Conservation (phyloP, 1,140 invertebrate genomes). For the Cherax destructor region DNA sequence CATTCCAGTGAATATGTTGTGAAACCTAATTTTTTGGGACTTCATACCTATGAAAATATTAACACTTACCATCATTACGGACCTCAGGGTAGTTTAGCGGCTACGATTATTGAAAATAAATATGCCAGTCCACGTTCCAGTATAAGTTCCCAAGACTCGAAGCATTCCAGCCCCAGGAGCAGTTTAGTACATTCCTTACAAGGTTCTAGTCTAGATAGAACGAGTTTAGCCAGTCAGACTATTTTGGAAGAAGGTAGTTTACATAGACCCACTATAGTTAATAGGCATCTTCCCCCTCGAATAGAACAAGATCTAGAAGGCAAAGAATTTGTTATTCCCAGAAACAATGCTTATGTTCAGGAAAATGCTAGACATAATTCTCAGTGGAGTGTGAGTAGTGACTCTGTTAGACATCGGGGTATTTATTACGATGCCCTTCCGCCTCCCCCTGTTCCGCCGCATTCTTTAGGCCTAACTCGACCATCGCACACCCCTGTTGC, state of each 20-base stretch:
- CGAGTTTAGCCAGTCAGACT: constrained; percentile 65
- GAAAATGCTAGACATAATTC: constrained; percentile 66
- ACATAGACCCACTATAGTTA: constrained; percentile 37
- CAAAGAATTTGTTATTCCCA: constrained; percentile 79
- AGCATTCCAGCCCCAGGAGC: constrained; percentile 78
- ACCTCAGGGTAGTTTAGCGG: constrained; percentile 64
- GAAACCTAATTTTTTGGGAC: constrained; percentile 60
- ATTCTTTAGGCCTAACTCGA: constrained; percentile 45
- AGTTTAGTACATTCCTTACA: constrained; percentile 75
- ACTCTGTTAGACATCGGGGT: constrained; percentile 54
- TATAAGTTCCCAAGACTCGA: constrained; percentile 77
- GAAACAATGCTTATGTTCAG: constrained; percentile 81
- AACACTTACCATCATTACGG: constrained; percentile 68
- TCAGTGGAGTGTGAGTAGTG: constrained; percentile 68
- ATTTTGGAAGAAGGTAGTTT: constrained; percentile 66
- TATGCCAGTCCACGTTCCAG: constrained; percentile 77
- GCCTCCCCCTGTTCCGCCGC: constrained; percentile 54
- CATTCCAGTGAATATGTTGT: constrained; percentile 67
- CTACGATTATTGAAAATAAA: constrained; percentile 71
- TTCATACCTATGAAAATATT: constrained; percentile 71
- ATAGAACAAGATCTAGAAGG: constrained; percentile 74
- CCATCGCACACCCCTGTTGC: constrained; percentile 59
- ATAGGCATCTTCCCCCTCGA: constrained; percentile 67
- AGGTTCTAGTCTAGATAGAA: constrained; percentile 71
- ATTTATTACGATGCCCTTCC: constrained; percentile 58